Evolutionary conservation across 2,113 vertebrate species (phyloP), one percentile per base, ranked within the genome.

Genomic region (Ceyx margarethae): DNA sequence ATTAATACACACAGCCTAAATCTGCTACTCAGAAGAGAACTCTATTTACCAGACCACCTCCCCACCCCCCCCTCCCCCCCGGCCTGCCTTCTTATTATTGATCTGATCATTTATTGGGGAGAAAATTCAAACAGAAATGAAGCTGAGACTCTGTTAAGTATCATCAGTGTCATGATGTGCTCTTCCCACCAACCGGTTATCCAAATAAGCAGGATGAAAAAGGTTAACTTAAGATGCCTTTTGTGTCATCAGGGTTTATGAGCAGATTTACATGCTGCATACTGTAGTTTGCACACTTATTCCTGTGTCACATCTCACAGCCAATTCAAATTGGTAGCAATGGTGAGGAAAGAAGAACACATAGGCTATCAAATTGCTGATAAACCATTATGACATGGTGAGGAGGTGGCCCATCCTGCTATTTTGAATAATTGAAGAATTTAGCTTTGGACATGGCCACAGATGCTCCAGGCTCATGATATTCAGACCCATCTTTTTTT

Each of bases 391-490:
- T 53, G 90, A 56, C 60, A 22, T 31, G 37, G 23, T 42, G 31
- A 89, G 68, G 61, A 97, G 66, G 40, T 43, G 92, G 67, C 69
- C 33, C 65, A 74, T 83, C 69, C 46, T 40, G 53, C 66, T 92
- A 23, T 93, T 96, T 79, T 1, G 6, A 84, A 53, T 87, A 92
- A 96, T 95, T 94, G 51, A 45, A 95, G 90, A 92, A 92, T 92
- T 91, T 88, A 92, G 23, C 86, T 95, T 88, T 7, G 69, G 92
- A 92, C 93, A 48, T 79, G 81, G 35, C 25, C 57, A 95, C 65
- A 94, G 89, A 89, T 90, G 72, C 73, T 89, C 25, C 80, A 89
- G 67, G 60, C 67, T 94, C n/a, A n/a, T 85, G 50, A 75, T 84
- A 72, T 57, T 90, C 64, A 85, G 64, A 77, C 15, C 35, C 81